phyloP scores from a whole-genome alignment of 2,113 vertebrate species.

The Grallaria varia region DNA sequence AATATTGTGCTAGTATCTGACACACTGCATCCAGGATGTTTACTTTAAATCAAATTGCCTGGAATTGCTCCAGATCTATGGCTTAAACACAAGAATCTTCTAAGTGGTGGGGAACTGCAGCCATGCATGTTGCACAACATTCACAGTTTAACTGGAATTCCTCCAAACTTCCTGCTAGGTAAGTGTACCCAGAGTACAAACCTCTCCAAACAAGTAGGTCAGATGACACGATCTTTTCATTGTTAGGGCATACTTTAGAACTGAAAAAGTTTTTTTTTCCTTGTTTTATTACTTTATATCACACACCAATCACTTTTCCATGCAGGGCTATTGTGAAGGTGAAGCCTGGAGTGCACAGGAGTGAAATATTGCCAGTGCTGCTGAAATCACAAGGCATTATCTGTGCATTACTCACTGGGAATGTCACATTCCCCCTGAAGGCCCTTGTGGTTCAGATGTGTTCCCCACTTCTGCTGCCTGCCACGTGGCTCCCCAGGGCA shows the following conservation, averaged over 20 bases:
- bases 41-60: constrained; percentile 56
- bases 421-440: background rate
- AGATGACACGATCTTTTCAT: background rate
- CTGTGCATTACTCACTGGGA: background rate
- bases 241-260: background rate
- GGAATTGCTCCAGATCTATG: constrained; percentile 30
- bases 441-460: background rate
- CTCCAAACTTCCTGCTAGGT: constrained; percentile 43
- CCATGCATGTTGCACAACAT: background rate
- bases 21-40: constrained; percentile 55
- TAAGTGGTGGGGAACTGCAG: background rate
- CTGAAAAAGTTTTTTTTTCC: background rate
- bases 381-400: background rate
- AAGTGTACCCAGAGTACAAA: background rate
- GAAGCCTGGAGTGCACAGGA: background rate
- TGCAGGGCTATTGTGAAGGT: background rate
- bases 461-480: background rate
- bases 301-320: background rate
- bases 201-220: constrained; percentile 18
- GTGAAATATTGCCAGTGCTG: background rate
- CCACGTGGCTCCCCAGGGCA: background rate
- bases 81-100: constrained; percentile 30
- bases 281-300: background rate
- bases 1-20: constrained; percentile 42
- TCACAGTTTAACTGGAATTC: background rate